A percentile compares a stretch with the other conserved stretches of the same genome.
Conservation (phyloP, 1,140 invertebrate species). For the Oryctes rhinoceros region DNA sequence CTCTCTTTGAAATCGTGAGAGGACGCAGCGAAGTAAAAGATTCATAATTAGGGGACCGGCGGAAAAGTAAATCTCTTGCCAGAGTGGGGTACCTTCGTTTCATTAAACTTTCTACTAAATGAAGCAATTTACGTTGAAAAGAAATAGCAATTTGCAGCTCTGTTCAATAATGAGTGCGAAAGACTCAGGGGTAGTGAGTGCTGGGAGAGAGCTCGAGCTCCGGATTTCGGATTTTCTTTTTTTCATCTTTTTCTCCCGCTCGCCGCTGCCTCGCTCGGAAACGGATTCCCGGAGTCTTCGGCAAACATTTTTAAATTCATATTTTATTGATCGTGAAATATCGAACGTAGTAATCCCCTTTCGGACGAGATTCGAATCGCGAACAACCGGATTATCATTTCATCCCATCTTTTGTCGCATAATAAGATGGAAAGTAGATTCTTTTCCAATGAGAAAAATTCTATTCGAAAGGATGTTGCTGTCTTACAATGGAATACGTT, state of each 20-base stretch:
- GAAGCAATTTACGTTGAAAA: slow-evolving; percentile 52
- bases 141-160: slow-evolving; percentile 50
- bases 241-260: slow-evolving; percentile 25
- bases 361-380: slow-evolving; percentile 24
- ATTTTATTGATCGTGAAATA: slow-evolving; percentile 36
- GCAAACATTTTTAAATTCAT: slow-evolving; percentile 35
- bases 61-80: slow-evolving; percentile 44
- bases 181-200: slow-evolving; percentile 24
- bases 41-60: slow-evolving; percentile 45
- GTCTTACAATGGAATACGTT: not conserved
- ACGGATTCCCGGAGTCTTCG: slow-evolving; percentile 30
- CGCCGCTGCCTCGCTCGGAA: not conserved
- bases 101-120: slow-evolving; percentile 48
- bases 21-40: slow-evolving; percentile 45
- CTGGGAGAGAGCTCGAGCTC: slow-evolving; percentile 17
- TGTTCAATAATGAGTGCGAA: slow-evolving; percentile 48
- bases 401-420: slow-evolving; percentile 12
- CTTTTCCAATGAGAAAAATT: slow-evolving; percentile 24
- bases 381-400: slow-evolving; percentile 32
- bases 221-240: slow-evolving; percentile 26
- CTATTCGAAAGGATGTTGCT: not conserved
- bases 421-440: slow-evolving; percentile 24
- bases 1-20: slow-evolving; percentile 33
- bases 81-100: slow-evolving; percentile 45
- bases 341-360: slow-evolving; percentile 34